Conservation (phyloP, 2,797 vertebrate genomes). For the Phrynocephalus guinanensis region DNA sequence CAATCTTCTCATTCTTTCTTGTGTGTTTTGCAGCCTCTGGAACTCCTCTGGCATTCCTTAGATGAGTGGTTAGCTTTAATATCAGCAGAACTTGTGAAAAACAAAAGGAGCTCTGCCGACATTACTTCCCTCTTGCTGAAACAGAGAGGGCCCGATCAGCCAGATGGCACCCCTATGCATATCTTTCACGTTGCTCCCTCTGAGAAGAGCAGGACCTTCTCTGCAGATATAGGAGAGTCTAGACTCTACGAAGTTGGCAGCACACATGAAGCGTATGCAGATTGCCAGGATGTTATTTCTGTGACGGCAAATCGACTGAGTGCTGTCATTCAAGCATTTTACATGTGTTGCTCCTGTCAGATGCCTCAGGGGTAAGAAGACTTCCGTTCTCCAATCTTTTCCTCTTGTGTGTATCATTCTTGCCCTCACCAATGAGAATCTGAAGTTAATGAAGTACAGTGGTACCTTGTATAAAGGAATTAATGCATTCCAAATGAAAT, state of each 20-base stretch:
- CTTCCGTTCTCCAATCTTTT: constrained; percentile 25
- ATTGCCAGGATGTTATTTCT: constrained; percentile 96
- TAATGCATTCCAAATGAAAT: no score
- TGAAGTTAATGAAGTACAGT: no score
- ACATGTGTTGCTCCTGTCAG: constrained; percentile 98
- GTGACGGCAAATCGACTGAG: constrained; percentile 97
- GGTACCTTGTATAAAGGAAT: no score
- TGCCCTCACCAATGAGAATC: not conserved
- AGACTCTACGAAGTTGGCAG: constrained; percentile 75
- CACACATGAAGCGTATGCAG: constrained; percentile 83
- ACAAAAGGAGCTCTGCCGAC: constrained; percentile 84
- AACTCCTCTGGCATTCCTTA: constrained; percentile 97
- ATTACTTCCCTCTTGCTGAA: constrained; percentile 94
- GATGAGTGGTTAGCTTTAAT: constrained; percentile 98
- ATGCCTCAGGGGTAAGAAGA: constrained; percentile 93
- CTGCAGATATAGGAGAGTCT: constrained; percentile 66
- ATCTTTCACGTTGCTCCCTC: constrained; percentile 72
- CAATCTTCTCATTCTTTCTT: not conserved
- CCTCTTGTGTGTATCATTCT: not conserved
- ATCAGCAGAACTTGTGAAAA: constrained; percentile 92
- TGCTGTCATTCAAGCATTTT: constrained; percentile 98
- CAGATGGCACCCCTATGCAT: constrained; percentile 77
- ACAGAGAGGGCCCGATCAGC: constrained; percentile 80
- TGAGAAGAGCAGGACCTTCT: constrained; percentile 66
- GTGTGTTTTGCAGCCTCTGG: constrained; percentile 86